Evolutionary conservation across 64 coral and sea anemone genomes (phyloP).

Genomic region (Actinia tenebrosa): DNA sequence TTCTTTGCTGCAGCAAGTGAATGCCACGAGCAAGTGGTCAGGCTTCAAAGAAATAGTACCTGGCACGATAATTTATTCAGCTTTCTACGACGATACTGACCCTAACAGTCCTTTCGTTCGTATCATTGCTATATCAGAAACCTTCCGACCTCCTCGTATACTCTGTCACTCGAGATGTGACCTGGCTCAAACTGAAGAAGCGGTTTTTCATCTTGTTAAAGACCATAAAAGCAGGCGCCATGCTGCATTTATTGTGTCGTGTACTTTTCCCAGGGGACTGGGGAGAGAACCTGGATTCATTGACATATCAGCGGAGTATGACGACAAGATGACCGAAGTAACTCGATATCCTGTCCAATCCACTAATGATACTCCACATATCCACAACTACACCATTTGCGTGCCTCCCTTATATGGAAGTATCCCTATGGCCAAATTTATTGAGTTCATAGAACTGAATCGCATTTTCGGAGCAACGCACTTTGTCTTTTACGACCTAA

Average conservation of each 20-base stretch:
- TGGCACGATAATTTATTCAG: slow-evolving; percentile 34
- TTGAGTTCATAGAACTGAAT: slow-evolving; percentile 50
- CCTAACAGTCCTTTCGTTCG: background rate
- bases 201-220: background rate
- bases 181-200: background rate
- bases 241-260: slow-evolving; percentile 25
- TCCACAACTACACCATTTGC: slow-evolving; percentile 38
- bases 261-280: background rate
- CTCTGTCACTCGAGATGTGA: slow-evolving; percentile 24
- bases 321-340: background rate
- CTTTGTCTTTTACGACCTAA: slow-evolving; percentile 45
- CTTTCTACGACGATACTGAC: slow-evolving; percentile 24
- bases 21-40: background rate
- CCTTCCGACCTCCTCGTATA: background rate
- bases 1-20: background rate
- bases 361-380: background rate
- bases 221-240: slow-evolving; percentile 11
- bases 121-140: slow-evolving; percentile 24
- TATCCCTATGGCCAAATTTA: background rate
- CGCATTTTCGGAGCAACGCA: slow-evolving; percentile 50
- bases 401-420: slow-evolving; percentile 31
- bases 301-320: background rate
- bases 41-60: slow-evolving; percentile 36
- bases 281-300: slow-evolving; percentile 13
- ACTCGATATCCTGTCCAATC: background rate